Base-by-base conservation (phyloP, 2,113 vertebrate species). In the Callithrix jacchus region DNA sequence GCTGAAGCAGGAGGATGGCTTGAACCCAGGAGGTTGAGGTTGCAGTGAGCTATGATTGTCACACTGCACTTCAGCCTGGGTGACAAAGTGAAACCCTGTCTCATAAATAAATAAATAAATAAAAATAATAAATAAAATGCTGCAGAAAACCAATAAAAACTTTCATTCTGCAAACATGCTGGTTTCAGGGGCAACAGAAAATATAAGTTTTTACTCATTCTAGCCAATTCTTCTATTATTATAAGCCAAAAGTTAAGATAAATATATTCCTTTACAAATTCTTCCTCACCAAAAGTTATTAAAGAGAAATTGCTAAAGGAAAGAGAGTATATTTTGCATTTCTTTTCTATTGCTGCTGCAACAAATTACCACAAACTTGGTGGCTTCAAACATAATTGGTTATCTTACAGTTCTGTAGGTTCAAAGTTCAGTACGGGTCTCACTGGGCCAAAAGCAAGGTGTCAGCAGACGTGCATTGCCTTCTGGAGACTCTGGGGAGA, bases 181-280 rank as follows among this genome's bases (percentile, higher is more conserved):
- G 42, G 27, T 35, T 93, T 86, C 54, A 54, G 89, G 21, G 13
- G 21, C 30, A 91, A 93, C 12, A 88, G 88, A 80, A 94, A 89
- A 68, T n/a, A 61, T 27, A 45, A 68, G 6, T 82, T 93, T 89
- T 85, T 7, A 74, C 21, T 81, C 37, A 81, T 49, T 76, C 52
- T 76, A 81, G n/a, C 25, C 76, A 91, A 54, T 71, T 70, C 8
- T 6, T 93, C 83, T 94, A 9, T 87, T 68, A n/a, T 56, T 25
- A 86, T 80, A 54, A 89, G 45, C 16, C 32, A 47, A 68, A 66
- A 30, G 8, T 61, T 80, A 92, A 7, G 27, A 66, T 54, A 88
- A 56, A 89, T 70, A 84, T 8, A 93, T 23, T 83, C 23, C 85
- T 89, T 96, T 76, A 42, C 8, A 81, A 74, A 94, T 90, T 90